Evolutionary conservation across 2,113 vertebrate genomes (phyloP), one percentile per base, ranked within the genome.

Genomic region (Centropristis striata): DNA sequence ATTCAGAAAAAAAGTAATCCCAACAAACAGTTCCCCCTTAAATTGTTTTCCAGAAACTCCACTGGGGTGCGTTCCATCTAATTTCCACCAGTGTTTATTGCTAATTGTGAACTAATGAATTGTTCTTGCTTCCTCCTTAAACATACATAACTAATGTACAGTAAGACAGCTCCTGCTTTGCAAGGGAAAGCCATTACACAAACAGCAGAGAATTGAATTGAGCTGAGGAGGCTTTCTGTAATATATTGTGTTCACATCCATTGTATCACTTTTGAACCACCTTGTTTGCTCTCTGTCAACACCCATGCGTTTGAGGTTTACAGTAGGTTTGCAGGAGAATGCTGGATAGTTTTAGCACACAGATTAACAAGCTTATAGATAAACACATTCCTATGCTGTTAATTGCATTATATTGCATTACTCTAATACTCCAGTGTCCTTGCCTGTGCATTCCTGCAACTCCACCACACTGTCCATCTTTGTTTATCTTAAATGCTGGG

Each of bases 21-120:
- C 21, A 70, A 42, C 44, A 74, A 47, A 71, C n/a, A 32, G 21
- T 41, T 39, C 1, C 4, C 23, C 44, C 39, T 55, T 20, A 60
- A 69, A 59, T 59, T 74, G 49, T 79, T 57, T 9, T 49, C 51
- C 53, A 2, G 8, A 23, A 66, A 66, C 67, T 25, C 71, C 32
- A 12, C 18, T 51, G 47, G 75, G 76, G 2, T 72, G 14, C 3
- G 10, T 81, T 81, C 50, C 59, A 80, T 74, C 59, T 71, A 58
- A 86, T 85, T 86, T 83, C 69, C 58, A 49, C 1, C 2, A 5
- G 12, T 42, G 41, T 75, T 82, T 71, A 84, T 66, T 69, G 70
- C 39, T 87, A 81, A 87, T 82, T 75, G 76, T 80, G 65, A 63
- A 18, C 72, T 67, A 83, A 86, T 81, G 16, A 55, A 81, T 86